A percentile compares a stretch with the other conserved stretches of the same genome.
Evolutionary conservation across 1,140 invertebrate genomes (phyloP).

Genomic region (Tetragonula clypearis): DNA sequence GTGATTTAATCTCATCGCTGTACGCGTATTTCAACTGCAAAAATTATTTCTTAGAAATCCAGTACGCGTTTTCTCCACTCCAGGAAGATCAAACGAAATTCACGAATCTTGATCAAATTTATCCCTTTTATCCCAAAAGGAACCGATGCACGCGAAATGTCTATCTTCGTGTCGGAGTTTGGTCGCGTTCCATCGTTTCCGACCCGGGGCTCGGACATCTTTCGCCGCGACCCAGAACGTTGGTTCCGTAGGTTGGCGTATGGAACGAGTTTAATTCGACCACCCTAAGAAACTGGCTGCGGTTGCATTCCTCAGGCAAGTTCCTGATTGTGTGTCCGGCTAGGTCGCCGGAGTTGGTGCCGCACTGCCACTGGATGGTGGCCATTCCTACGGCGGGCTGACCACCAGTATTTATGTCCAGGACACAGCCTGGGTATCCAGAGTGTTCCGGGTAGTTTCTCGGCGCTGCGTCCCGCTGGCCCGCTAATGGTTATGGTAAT

Average conservation of each 20-base stretch:
- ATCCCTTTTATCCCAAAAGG: not conserved
- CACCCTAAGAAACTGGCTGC: slow-evolving; percentile 75
- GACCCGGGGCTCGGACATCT: slow-evolving; percentile 53
- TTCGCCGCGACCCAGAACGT: slow-evolving; percentile 49
- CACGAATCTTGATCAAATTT: not conserved
- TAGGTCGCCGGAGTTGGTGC: slow-evolving; percentile 61
- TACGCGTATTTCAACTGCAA: not conserved
- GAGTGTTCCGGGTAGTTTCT: slow-evolving; percentile 69
- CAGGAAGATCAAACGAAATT: not conserved
- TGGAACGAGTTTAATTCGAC: slow-evolving; percentile 76
- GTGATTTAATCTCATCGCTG: too few species aligned
- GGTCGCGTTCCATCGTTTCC: slow-evolving; percentile 65
- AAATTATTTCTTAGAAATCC: not conserved
- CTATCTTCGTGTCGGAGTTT: slow-evolving; percentile 9
- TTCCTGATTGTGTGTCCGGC: slow-evolving; percentile 75
- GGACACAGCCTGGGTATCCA: slow-evolving; percentile 69
- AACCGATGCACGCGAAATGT: slow-evolving; percentile 22
- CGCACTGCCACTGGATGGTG: slow-evolving; percentile 54
- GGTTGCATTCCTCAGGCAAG: slow-evolving; percentile 76
- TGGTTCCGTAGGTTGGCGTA: slow-evolving; percentile 45
- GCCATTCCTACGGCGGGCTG: slow-evolving; percentile 62
- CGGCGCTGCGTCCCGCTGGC: slow-evolving; percentile 62
- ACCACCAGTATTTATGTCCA: slow-evolving; percentile 76
- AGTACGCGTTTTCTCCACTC: not conserved
- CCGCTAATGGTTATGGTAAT: slow-evolving; percentile 81